These are phyloP conservation scores for Hydropotes inermis DNA, from an alignment of 2,113 vertebrate genomes.

Conservation along the genomic window DNA sequence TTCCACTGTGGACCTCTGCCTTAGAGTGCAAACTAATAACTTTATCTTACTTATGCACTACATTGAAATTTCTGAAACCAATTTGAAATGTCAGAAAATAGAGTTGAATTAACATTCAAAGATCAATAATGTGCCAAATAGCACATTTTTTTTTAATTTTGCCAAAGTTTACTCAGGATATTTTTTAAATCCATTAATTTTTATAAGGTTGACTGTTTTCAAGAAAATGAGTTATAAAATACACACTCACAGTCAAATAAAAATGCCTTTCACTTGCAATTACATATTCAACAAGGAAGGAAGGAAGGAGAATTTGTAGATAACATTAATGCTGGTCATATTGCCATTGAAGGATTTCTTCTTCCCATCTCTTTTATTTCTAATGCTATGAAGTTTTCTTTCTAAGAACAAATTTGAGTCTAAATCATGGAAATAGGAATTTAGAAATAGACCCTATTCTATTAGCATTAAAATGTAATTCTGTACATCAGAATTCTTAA, in stretches of 20 bases:
- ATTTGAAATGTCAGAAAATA: constrained; percentile 34
- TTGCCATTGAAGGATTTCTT: background rate
- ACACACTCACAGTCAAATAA: background rate
- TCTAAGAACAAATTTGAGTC: background rate
- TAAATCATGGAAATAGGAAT: background rate
- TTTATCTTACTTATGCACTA: background rate
- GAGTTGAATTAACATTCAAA: background rate
- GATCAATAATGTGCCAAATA: background rate
- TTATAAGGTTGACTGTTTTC: background rate
- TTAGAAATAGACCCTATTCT: background rate
- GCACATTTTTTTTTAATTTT: background rate
- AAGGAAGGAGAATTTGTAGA: background rate
- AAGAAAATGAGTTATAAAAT: background rate
- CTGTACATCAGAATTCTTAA: background rate
- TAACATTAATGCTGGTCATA: background rate
- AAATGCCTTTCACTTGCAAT: background rate
- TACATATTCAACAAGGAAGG: background rate
- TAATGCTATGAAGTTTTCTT: background rate
- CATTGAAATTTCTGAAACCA: background rate
- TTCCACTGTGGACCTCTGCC: background rate
- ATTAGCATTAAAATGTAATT: background rate
- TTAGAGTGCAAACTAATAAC: background rate
- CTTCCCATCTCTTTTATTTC: background rate
- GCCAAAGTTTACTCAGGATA: background rate
- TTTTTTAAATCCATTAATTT: background rate